Conservation (phyloP, 2,888 invertebrate genomes). For the Actias luna region DNA sequence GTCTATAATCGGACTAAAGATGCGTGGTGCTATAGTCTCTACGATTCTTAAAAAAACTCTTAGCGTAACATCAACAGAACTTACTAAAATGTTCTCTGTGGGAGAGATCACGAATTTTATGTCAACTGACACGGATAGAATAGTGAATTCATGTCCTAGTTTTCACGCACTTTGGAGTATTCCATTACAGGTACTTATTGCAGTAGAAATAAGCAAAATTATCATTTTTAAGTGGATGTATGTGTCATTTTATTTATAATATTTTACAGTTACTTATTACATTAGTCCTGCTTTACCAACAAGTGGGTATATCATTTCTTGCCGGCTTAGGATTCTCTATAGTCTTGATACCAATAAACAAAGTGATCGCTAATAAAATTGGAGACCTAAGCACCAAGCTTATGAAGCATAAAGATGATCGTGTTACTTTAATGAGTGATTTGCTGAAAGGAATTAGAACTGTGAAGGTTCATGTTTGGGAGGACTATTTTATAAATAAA, state of each 20-base stretch:
- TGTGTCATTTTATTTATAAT: background rate
- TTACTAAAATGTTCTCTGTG: slow-evolving; percentile 75
- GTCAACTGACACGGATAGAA: slow-evolving; percentile 97
- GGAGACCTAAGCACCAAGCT: slow-evolving; percentile 91
- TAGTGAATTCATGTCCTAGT: slow-evolving; percentile 97
- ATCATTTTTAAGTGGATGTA: background rate
- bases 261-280: slow-evolving; percentile 88
- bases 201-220: background rate
- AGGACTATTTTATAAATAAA: slow-evolving; percentile 89
- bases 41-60: slow-evolving; percentile 83
- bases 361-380: slow-evolving; percentile 93
- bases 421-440: slow-evolving; percentile 94
- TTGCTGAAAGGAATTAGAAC: slow-evolving; percentile 92
- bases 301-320: slow-evolving; percentile 95
- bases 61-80: slow-evolving; percentile 72
- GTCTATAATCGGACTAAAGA: slow-evolving; percentile 91
- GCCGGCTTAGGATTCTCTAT: slow-evolving; percentile 94
- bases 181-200: slow-evolving; percentile 90
- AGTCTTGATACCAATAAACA: slow-evolving; percentile 95
- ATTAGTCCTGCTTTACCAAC: slow-evolving; percentile 90
- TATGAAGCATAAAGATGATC: slow-evolving; percentile 94
- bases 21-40: slow-evolving; percentile 92
- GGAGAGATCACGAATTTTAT: slow-evolving; percentile 98
- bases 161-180: slow-evolving; percentile 99
- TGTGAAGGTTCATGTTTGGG: slow-evolving; percentile 97